Evolutionary conservation across 1,140 invertebrate genomes (phyloP).

Genomic region (Diuraphis noxia): DNA sequence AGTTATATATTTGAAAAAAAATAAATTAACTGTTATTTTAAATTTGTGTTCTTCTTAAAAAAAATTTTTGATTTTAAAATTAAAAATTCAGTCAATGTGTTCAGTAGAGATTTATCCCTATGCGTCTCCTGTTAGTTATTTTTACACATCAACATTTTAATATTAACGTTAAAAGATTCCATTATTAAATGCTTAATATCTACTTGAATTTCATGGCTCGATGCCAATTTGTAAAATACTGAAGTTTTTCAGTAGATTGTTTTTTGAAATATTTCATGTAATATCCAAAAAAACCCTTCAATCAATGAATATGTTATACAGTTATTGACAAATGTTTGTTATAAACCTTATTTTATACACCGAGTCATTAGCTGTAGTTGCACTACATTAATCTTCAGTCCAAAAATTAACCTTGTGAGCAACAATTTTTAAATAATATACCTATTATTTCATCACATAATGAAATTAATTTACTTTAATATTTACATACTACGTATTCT

Average conservation of each 20-base stretch:
- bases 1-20: constrained; percentile 47
- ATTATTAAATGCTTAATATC: background rate
- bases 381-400: background rate
- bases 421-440: background rate
- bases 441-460: background rate
- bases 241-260: background rate
- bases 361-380: background rate
- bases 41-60: background rate
- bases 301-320: background rate
- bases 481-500: background rate
- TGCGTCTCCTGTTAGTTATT: background rate
- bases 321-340: background rate
- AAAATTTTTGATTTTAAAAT: background rate
- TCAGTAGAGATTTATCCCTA: background rate
- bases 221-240: background rate
- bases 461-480: background rate
- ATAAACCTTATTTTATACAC: background rate
- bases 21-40: constrained; percentile 1
- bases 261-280: background rate
- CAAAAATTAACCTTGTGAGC: background rate
- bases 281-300: background rate
- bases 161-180: background rate
- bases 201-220: background rate
- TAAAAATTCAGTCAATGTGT: background rate
- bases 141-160: background rate